Percentiles rank a stretch among this genome's conserved stretches.
Conservation (phyloP, 2,797 vertebrate genomes). For the Halcyon chelicuti region DNA sequence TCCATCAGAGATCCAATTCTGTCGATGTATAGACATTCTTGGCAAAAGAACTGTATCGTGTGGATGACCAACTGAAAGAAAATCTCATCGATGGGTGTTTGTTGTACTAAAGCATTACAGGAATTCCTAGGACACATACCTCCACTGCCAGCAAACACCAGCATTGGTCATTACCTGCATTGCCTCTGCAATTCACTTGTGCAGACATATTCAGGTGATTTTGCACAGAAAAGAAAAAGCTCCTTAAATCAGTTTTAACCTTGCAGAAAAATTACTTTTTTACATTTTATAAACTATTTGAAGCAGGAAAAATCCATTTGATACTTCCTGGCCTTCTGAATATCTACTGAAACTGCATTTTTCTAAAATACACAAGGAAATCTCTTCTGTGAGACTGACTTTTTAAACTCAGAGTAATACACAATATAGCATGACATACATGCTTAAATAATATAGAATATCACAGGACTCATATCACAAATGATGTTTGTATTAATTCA, state of each 20-base stretch:
- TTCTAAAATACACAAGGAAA: background rate
- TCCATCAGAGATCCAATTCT: background rate
- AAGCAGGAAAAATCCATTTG: slow-evolving; percentile 2
- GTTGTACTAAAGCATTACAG: background rate
- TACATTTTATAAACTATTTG: background rate
- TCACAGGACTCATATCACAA: background rate
- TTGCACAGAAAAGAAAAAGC: background rate
- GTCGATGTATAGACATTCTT: background rate
- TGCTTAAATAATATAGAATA: background rate
- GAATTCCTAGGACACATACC: background rate
- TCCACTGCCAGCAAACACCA: background rate
- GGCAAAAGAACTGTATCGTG: background rate
- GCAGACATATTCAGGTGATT: background rate
- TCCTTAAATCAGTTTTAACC: background rate
- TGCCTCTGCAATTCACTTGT: background rate
- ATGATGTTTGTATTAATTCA: background rate
- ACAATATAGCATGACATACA: background rate
- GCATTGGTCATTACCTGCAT: background rate
- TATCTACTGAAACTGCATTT: background rate
- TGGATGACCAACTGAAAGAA: background rate
- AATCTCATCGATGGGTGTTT: background rate
- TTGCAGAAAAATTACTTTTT: background rate
- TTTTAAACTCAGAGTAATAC: background rate
- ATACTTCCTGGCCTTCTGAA: background rate
- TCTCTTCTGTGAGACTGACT: background rate